Evolutionary conservation across 2,797 vertebrate genomes (phyloP).

Genomic region (Loriculus beryllinus): DNA sequence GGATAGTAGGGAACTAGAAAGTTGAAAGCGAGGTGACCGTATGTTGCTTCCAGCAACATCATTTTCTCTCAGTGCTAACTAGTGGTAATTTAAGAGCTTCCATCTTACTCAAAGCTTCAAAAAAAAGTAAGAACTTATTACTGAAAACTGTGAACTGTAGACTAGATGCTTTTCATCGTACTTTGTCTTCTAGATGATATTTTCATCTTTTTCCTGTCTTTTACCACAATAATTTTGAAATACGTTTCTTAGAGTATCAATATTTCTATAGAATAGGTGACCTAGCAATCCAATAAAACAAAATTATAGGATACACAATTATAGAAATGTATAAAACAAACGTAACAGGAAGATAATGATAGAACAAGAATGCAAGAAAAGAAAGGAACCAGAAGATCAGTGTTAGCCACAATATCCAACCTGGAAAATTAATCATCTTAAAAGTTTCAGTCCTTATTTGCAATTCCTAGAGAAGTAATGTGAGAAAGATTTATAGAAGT

Average conservation of each 20-base stretch:
- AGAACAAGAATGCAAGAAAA: background rate
- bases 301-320: background rate
- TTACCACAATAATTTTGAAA: background rate
- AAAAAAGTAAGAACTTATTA: background rate
- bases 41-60: accelerated
- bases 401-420: background rate
- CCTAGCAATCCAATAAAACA: background rate
- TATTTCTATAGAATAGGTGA: background rate
- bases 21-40: background rate
- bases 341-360: background rate
- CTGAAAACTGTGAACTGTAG: background rate
- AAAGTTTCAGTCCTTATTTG: background rate
- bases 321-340: background rate
- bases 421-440: background rate
- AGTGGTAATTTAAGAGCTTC: background rate
- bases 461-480: background rate
- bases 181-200: background rate
- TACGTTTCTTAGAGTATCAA: background rate
- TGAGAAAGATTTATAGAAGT: background rate
- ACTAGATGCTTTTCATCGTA: background rate
- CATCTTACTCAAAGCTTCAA: background rate
- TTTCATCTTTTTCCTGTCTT: background rate
- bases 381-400: background rate
- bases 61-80: background rate
- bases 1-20: accelerated